A percentile compares a stretch with the other conserved stretches of the same genome.
Conservation (phyloP, 2,888 invertebrate genomes). For the Nomada lathburiana region DNA sequence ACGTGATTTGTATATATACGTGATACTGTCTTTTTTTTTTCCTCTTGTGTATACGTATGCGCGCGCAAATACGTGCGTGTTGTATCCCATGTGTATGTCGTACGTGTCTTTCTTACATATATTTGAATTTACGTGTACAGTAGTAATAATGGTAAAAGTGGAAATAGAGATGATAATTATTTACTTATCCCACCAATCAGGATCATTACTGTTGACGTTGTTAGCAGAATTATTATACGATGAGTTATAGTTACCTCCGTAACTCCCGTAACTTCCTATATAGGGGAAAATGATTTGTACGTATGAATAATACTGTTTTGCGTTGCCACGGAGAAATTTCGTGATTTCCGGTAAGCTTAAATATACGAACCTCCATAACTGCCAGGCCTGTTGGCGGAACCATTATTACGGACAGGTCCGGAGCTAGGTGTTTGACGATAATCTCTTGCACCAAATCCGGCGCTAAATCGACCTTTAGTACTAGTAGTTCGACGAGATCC, state of each 20-base stretch:
- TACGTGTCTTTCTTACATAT: conserved; percentile 81
- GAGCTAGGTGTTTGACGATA: conserved; percentile 88
- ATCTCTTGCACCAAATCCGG: conserved; percentile 88
- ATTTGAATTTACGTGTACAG: conserved; percentile 83
- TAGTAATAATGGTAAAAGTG: conserved; percentile 80
- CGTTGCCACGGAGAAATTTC: background rate
- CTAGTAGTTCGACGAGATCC: conserved; percentile 86
- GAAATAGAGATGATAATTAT: conserved; percentile 75
- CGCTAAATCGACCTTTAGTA: conserved; percentile 85
- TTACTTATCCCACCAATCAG: conserved; percentile 83
- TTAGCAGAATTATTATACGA: conserved; percentile 80
- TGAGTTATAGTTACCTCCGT: conserved; percentile 80
- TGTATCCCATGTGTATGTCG: conserved; percentile 71
- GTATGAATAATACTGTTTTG: background rate
- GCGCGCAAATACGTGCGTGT: conserved; percentile 64
- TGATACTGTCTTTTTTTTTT: conserved; percentile 67
- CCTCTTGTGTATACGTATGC: conserved; percentile 52
- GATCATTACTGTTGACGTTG: conserved; percentile 79
- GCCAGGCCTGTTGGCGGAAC: conserved; percentile 79
- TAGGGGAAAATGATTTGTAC: conserved; percentile 3
- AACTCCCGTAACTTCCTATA: conserved; percentile 79
- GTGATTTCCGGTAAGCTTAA: background rate
- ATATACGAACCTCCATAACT: conserved; percentile 82
- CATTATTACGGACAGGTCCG: conserved; percentile 76
- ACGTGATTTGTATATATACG: conserved; percentile 72